phyloP scores from a whole-genome alignment of 1,140 invertebrate species.

The Drosophila equinoxialis region DNA sequence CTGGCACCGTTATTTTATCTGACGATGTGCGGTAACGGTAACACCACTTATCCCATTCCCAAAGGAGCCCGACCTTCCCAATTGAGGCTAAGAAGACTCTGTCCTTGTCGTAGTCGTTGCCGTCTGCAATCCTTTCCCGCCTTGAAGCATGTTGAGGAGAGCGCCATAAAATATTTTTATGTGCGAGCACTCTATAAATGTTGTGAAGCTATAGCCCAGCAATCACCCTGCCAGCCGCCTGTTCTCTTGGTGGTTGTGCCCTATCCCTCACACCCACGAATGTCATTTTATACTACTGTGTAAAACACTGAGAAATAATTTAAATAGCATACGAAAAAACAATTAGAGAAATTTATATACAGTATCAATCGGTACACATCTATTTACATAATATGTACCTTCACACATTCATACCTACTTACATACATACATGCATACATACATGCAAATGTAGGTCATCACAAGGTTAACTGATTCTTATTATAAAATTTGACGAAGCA shows the following conservation, averaged over 20 bases:
- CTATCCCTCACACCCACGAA: background rate
- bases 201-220: constrained; percentile 35
- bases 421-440: too few species aligned
- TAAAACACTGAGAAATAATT: constrained; percentile 20
- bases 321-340: background rate
- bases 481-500: too few species aligned
- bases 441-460: too few species aligned
- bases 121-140: constrained; percentile 76
- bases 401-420: too few species aligned
- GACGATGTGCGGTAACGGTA: constrained; percentile 82
- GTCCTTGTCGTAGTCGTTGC: constrained; percentile 30
- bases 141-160: constrained; percentile 49
- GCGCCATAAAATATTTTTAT: constrained; percentile 82
- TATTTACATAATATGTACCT: too few species aligned
- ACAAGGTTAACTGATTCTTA: too few species aligned
- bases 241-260: constrained; percentile 50
- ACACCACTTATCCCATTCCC: constrained; percentile 67
- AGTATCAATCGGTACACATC: background rate
- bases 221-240: constrained; percentile 34
- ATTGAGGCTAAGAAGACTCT: constrained; percentile 1
- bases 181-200: constrained; percentile 82
- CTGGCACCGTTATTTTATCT: constrained; percentile 83
- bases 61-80: background rate
- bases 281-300: background rate
- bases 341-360: background rate